Conservation (phyloP, 1,140 invertebrate species). For the Wasmannia auropunctata region DNA sequence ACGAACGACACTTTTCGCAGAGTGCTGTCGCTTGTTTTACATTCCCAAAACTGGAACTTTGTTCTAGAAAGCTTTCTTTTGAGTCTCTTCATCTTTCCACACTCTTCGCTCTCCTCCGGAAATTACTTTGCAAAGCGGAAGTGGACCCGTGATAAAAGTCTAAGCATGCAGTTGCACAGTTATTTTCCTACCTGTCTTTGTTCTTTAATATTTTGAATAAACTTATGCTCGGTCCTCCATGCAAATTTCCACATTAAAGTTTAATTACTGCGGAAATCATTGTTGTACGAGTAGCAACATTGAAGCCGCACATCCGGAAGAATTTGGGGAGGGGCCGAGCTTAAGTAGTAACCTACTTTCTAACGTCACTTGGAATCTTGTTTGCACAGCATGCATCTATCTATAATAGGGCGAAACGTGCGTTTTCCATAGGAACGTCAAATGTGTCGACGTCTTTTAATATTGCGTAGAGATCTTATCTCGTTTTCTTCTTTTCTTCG, state of each 20-base stretch:
- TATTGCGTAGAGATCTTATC: neutral
- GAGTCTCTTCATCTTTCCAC: conserved; percentile 30
- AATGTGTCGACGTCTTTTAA: conserved; percentile 13
- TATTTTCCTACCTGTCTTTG: conserved; percentile 64
- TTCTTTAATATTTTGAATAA: conserved; percentile 52
- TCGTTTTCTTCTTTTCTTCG: neutral
- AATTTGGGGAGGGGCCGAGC: conserved; percentile 57
- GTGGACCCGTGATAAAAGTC: conserved; percentile 66
- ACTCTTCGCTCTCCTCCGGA: neutral
- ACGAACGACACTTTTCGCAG: conserved; percentile 7
- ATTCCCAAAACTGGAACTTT: neutral
- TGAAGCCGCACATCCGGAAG: neutral
- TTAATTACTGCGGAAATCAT: conserved; percentile 37
- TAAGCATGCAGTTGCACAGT: conserved; percentile 67
- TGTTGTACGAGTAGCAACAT: neutral
- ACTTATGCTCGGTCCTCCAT: conserved; percentile 49
- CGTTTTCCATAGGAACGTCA: conserved; percentile 18
- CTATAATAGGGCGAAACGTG: conserved; percentile 47
- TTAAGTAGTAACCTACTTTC: conserved; percentile 72
- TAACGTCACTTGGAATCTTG: conserved; percentile 70
- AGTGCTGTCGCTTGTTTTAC: conserved; percentile 46
- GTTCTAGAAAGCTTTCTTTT: conserved; percentile 49
- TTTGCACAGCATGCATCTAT: conserved; percentile 74
- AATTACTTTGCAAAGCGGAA: conserved; percentile 65
- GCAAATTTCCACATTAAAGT: conserved; percentile 20